Evolutionary conservation across 2,113 vertebrate genomes (phyloP).

Genomic region (Rafetus swinhoei): DNA sequence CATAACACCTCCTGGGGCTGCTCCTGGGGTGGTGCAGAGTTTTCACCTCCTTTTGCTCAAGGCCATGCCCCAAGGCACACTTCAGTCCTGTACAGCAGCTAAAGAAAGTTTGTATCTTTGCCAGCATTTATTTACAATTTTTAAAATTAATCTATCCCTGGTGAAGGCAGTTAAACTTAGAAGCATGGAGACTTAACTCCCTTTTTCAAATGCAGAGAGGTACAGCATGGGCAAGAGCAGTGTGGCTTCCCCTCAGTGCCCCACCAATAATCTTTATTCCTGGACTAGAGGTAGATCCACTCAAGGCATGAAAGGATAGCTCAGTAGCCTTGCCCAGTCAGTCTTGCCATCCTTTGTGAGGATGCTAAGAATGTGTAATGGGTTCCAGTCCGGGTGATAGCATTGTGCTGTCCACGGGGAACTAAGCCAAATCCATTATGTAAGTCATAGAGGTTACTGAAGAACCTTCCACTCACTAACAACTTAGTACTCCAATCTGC

Average conservation of each 20-base stretch:
- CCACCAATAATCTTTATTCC: neutral
- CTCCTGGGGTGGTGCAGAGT: neutral
- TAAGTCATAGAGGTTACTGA: neutral
- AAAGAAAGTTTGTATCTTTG: fast-evolving
- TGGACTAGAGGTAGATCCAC: neutral
- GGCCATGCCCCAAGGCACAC: neutral
- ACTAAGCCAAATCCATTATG: neutral
- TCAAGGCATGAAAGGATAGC: fast-evolving
- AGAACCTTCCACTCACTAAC: neutral
- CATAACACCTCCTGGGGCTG: neutral
- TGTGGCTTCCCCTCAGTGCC: neutral
- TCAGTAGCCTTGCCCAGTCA: fast-evolving
- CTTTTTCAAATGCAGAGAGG: neutral
- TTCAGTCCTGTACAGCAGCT: neutral
- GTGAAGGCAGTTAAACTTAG: neutral
- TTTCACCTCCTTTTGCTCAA: neutral
- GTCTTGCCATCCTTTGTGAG: neutral
- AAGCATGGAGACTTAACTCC: neutral
- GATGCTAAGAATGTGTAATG: neutral
- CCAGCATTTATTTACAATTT: fast-evolving
- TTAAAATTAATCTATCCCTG: fast-evolving
- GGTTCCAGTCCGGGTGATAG: fast-evolving
- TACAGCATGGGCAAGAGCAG: neutral
- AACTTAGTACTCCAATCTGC: neutral
- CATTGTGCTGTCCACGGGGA: neutral